These are phyloP conservation scores for Oryzias sinensis DNA, from an alignment of 2,797 vertebrate species.

Conservation along the genomic window DNA sequence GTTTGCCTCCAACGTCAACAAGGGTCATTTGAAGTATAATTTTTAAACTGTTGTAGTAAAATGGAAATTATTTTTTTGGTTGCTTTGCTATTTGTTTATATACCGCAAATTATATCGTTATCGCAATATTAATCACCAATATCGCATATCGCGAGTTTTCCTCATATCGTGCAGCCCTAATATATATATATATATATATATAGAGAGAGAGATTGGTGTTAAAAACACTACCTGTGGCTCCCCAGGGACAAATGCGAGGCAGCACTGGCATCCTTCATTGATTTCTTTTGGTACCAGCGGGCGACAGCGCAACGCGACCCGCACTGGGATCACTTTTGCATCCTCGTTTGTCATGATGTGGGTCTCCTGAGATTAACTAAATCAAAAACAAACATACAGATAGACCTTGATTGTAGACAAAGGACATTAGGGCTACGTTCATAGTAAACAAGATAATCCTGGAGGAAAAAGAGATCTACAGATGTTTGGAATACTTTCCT, in stretches of 20 bases:
- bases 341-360: conserved; percentile 81
- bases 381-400: background rate
- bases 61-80: too few relatives aligned
- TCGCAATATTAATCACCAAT: too few relatives aligned
- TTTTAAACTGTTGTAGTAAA: too few relatives aligned
- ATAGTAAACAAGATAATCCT: too few relatives aligned
- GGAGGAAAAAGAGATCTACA: too few relatives aligned
- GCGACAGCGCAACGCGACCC: conserved; percentile 90
- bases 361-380: conserved; percentile 7
- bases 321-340: conserved; percentile 86
- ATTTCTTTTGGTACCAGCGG: conserved; percentile 89
- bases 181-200: background rate
- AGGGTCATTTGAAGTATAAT: too few relatives aligned
- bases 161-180: too few relatives aligned
- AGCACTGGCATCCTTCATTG: conserved; percentile 88
- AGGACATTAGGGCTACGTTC: background rate
- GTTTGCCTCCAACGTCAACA: too few relatives aligned
- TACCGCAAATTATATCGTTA: too few relatives aligned
- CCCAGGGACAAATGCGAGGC: conserved; percentile 87
- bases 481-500: too few relatives aligned
- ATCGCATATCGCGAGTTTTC: too few relatives aligned
- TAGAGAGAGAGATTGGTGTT: background rate
- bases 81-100: too few relatives aligned
- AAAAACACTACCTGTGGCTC: conserved; percentile 84
- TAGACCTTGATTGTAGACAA: background rate